Base-by-base conservation (phyloP, 1,140 invertebrate species). In the Propsilocerus akamusi region DNA sequence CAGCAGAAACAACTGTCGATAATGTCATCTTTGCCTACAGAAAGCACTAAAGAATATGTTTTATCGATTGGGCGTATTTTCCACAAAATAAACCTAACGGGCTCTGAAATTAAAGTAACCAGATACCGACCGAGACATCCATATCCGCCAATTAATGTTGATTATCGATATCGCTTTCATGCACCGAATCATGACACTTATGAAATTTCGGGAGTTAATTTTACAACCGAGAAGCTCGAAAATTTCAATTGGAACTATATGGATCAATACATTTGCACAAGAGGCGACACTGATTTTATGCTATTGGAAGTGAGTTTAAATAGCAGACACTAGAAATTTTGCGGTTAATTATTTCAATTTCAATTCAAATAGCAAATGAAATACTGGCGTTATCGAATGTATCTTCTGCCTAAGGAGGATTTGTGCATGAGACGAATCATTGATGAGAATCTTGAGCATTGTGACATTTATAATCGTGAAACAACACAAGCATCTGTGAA, bases 221-320 rank as follows among this genome's bases (percentile, higher is more conserved):
- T 97, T 64, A 85, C 81, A 10, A 92, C 90, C 1, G 91, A 97
- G 66, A 91, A 92, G 59, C 67, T 97, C 22, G 93, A 97, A 69
- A 92, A 86, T 59, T 97, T 91, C 59, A 96, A 95, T 66, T 98
- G 94, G 94, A 97, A 97, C 70, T 93, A 93, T 66, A 74, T 97
- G 66, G 93, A 97, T 68, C 86, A 96, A 64, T 97, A 97, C 62
- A 91, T 97, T 51, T 95, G 90, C 62, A 90, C 87, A 1, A 70
- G 86, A 46, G 91, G 92, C 5, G 90, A 95, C 63, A 86, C 81
- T 0, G 90, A 94, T 61, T 93, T 88, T 67, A 71, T 78, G 24
- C 70, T 95, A 20, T 79, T 81, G 54, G 88, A 93, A 71, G 86
- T 88, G 62, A 61, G 52, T 56, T 48, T 25, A 22, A 24, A 14